Percentiles rank a stretch among this genome's conserved stretches.
Conservation (phyloP, 2,797 vertebrate species). For the Phalloptychus januarius region DNA sequence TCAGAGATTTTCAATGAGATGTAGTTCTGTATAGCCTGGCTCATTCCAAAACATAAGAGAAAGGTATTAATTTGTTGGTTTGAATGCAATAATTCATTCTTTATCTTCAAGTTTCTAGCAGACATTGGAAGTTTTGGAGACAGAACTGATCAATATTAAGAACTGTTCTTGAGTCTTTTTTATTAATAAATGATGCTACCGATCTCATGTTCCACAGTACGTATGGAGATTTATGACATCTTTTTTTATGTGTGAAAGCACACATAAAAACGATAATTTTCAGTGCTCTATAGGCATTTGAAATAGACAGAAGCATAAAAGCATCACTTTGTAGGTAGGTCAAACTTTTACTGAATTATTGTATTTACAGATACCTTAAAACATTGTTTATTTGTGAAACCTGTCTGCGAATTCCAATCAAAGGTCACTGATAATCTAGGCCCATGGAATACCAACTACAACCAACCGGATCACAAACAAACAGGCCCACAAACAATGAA, state of each 20-base stretch:
- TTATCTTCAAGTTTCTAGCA: neutral
- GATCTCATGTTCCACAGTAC: neutral
- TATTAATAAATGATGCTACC: neutral
- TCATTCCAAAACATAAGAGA: neutral
- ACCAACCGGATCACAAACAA: constrained; percentile 9
- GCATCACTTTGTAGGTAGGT: neutral
- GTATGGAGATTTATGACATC: too few species aligned
- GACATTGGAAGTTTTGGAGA: neutral
- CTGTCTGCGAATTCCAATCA: neutral
- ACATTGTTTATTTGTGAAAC: neutral
- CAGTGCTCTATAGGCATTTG: neutral
- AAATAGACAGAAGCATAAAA: neutral
- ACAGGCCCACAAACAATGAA: neutral
- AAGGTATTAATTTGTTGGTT: neutral
- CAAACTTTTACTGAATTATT: neutral
- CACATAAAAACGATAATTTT: too few species aligned
- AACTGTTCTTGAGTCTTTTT: neutral
- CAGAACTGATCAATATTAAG: neutral
- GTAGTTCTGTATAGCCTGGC: neutral
- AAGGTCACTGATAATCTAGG: constrained; percentile 27
- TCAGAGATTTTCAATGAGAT: neutral
- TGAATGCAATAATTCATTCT: neutral
- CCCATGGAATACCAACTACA: constrained; percentile 17
- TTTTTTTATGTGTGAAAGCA: too few species aligned
- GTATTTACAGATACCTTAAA: neutral